A percentile compares a stretch with the other conserved stretches of the same genome.
phyloP scores from a whole-genome alignment of 2,888 invertebrate species.

The Sthenelais limicola region DNA sequence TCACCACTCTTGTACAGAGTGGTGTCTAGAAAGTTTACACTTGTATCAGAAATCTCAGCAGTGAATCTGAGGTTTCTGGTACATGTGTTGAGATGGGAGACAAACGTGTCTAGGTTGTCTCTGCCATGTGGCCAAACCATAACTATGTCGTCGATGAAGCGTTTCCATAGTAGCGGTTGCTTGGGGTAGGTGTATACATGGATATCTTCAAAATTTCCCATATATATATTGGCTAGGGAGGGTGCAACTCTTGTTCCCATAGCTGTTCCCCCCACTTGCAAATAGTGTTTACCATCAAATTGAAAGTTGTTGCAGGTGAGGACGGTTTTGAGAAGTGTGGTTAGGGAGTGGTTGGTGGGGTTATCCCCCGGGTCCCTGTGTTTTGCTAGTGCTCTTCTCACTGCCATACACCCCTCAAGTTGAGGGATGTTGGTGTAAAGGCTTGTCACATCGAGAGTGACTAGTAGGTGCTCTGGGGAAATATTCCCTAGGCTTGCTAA shows the following conservation, averaged over 20 bases:
- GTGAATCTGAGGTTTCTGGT: slow-evolving; percentile 14
- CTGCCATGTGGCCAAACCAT: slow-evolving; percentile 3
- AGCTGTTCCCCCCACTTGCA: slow-evolving; percentile 10
- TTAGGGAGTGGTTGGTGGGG: neutral
- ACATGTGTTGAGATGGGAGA: neutral
- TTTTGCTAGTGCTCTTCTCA: too few relatives aligned
- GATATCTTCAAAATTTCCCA: slow-evolving; percentile 8
- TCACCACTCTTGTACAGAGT: neutral
- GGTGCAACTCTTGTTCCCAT: slow-evolving; percentile 33
- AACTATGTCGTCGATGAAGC: slow-evolving; percentile 27
- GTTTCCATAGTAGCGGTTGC: slow-evolving; percentile 1
- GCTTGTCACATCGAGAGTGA: too few relatives aligned
- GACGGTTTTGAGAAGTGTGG: slow-evolving; percentile 6
- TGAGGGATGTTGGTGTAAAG: too few relatives aligned
- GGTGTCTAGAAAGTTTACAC: slow-evolving; percentile 15
- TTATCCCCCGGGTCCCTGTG: too few relatives aligned
- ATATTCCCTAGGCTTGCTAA: too few relatives aligned
- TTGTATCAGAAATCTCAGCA: neutral
- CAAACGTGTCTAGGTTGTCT: neutral
- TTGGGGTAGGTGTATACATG: neutral
- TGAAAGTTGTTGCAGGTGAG: slow-evolving; percentile 19
- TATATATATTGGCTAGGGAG: slow-evolving; percentile 13
- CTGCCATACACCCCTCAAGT: too few relatives aligned
- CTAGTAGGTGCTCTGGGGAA: too few relatives aligned
- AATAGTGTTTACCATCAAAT: slow-evolving; percentile 27